Evolutionary conservation across 2,888 invertebrate species (phyloP).

Genomic region (Drosophila glabriapex): DNA sequence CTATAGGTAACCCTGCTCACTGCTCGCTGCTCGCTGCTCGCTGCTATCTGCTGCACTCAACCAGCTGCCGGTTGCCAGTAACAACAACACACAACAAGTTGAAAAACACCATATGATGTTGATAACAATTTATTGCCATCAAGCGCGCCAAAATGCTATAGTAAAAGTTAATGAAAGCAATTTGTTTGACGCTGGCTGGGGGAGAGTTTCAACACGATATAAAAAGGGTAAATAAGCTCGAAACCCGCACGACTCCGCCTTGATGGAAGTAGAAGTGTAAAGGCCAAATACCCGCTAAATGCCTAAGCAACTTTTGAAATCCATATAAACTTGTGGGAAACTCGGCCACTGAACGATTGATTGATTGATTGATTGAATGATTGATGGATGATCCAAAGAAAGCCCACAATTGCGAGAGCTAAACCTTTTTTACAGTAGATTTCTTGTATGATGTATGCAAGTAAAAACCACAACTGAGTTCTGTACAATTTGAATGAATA

Average conservation of each 20-base stretch:
- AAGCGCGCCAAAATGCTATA: conserved; percentile 75
- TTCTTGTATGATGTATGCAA: background rate
- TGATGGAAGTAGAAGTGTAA: background rate
- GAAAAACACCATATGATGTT: conserved; percentile 51
- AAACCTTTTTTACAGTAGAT: background rate
- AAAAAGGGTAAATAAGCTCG: conserved; percentile 22
- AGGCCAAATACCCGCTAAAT: background rate
- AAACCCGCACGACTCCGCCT: conserved; percentile 1
- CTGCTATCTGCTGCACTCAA: conserved; percentile 18
- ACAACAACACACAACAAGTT: conserved; percentile 33
- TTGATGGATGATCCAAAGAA: background rate
- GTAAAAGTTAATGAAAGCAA: conserved; percentile 81
- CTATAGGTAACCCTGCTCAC: conserved; percentile 49
- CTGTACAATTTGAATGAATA: background rate
- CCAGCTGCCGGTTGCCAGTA: conserved; percentile 43
- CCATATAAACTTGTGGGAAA: background rate
- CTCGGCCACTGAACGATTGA: background rate
- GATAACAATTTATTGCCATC: conserved; percentile 78
- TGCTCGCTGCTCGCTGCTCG: background rate
- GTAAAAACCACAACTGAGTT: background rate
- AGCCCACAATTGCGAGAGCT: background rate
- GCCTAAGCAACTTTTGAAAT: background rate
- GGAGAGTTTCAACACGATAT: conserved; percentile 27
- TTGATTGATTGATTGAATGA: no score
- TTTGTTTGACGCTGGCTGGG: conserved; percentile 57